phyloP scores from a whole-genome alignment of 1,140 invertebrate species.

The Cydia fagiglandana region DNA sequence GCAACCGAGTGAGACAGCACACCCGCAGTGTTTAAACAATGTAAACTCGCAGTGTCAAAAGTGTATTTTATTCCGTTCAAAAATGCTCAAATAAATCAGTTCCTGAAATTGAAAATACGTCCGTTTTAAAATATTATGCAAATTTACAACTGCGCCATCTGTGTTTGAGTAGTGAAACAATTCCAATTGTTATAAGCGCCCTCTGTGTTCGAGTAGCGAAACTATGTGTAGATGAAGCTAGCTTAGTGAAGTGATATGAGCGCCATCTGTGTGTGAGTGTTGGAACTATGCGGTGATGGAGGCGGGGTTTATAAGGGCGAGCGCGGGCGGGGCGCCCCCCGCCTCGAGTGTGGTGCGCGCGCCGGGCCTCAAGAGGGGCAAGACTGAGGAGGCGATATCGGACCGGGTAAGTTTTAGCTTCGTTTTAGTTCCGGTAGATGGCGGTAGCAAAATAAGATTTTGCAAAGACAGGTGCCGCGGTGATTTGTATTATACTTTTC shows the following conservation, averaged over 20 bases:
- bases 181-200: background rate
- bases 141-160: background rate
- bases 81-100: constrained; percentile 47
- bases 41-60: background rate
- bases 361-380: constrained; percentile 85
- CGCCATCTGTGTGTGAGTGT: constrained; percentile 60
- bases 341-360: constrained; percentile 81
- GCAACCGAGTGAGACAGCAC: constrained; percentile 41
- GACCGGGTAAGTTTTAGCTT: constrained; percentile 83
- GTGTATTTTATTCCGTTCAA: constrained; percentile 52
- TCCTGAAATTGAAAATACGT: constrained; percentile 35
- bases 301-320: constrained; percentile 73
- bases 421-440: background rate
- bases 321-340: constrained; percentile 46
- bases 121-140: background rate
- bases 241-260: constrained; percentile 20
- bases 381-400: constrained; percentile 84
- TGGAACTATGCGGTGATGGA: constrained; percentile 64
- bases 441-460: no score
- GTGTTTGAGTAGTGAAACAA: background rate
- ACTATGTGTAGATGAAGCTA: background rate
- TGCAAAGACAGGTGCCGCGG: no score
- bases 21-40: background rate
- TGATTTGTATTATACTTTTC: no score
- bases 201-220: background rate